A percentile compares a stretch with the other conserved stretches of the same genome.
These are phyloP conservation scores for Rotaria magnacalcarata DNA, from an alignment of 2,888 invertebrate genomes.

Conservation along the genomic window DNA sequence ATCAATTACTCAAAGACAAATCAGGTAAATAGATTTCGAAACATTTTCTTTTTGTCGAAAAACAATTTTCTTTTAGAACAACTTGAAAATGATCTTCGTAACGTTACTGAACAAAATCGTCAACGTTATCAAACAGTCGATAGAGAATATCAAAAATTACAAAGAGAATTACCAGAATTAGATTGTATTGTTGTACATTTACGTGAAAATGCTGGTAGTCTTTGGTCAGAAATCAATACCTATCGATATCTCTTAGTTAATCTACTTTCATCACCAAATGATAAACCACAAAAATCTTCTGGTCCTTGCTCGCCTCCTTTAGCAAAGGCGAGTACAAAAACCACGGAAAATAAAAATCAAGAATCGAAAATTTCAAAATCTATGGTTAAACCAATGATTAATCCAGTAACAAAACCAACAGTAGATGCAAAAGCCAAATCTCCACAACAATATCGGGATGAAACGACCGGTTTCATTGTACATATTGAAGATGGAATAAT, in stretches of 20 bases:
- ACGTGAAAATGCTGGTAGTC: slow-evolving; percentile 7
- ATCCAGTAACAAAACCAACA: neutral
- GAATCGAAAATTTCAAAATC: neutral
- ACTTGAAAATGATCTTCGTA: neutral
- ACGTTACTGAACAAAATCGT: neutral
- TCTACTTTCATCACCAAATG: neutral
- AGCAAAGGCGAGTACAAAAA: neutral
- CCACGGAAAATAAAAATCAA: neutral
- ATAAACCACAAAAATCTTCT: neutral
- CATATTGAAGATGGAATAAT: slow-evolving; percentile 32
- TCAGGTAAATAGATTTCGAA: neutral
- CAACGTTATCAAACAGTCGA: neutral
- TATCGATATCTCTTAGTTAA: slow-evolving; percentile 10
- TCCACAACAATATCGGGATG: slow-evolving; percentile 10
- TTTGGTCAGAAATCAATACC: neutral
- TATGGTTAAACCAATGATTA: neutral
- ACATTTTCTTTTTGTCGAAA: too few species aligned
- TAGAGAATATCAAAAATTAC: slow-evolving; percentile 34
- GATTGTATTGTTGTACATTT: slow-evolving; percentile 6
- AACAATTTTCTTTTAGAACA: neutral
- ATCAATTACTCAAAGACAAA: neutral
- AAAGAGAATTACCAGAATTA: neutral
- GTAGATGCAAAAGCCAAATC: neutral
- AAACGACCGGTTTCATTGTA: slow-evolving; percentile 29
- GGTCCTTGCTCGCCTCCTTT: too few species aligned